Conservation (phyloP, 2,797 vertebrate genomes). For the Adelosebastes latens region DNA sequence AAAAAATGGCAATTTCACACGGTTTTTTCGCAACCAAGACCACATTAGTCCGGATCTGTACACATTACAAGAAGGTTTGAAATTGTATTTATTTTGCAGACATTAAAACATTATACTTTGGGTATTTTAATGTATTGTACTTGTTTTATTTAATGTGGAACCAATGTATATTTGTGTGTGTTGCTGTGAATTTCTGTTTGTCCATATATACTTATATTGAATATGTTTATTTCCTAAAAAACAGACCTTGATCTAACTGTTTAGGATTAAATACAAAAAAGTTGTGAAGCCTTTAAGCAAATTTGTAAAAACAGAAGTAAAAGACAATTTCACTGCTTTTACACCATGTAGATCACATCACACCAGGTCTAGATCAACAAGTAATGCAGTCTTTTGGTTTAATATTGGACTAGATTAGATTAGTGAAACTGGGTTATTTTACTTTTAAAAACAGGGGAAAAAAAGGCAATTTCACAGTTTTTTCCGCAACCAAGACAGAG, state of each 20-base stretch:
- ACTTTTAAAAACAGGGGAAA: neutral
- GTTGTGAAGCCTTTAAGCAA: too few relatives aligned
- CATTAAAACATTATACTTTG: neutral
- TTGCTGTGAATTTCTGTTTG: neutral
- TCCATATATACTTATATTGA: neutral
- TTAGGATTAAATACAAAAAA: neutral
- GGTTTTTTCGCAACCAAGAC: rapidly evolving
- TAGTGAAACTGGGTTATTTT: neutral
- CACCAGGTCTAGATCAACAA: neutral
- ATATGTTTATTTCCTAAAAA: neutral
- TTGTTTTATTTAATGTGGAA: neutral
- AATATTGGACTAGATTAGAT: neutral
- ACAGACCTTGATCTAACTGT: neutral
- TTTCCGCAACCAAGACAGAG: neutral
- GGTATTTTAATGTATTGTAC: neutral
- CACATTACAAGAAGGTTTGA: neutral
- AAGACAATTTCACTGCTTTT: too few relatives aligned
- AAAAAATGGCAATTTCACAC: neutral
- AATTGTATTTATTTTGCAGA: neutral
- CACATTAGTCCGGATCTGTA: neutral
- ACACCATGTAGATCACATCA: neutral
- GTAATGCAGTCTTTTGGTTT: neutral
- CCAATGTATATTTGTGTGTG: neutral
- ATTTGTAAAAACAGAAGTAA: neutral
- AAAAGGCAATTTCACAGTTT: neutral